Percentiles rank a stretch among this genome's conserved stretches.
Evolutionary conservation across 2,888 invertebrate species (phyloP).

Genomic region (Herminia tarsipennalis): DNA sequence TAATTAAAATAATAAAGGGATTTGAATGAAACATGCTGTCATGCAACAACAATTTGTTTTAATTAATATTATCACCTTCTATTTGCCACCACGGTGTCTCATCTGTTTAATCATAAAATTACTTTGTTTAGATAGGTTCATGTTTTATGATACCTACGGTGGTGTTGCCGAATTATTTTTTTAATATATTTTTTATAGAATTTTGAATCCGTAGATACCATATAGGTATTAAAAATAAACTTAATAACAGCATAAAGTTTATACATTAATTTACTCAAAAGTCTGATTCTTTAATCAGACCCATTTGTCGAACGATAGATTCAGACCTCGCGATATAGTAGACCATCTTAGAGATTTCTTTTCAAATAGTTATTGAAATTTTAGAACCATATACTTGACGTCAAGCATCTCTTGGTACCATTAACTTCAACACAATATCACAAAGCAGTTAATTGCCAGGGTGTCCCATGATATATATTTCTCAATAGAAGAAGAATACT

Average conservation of each 20-base stretch:
- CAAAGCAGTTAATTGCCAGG: no score
- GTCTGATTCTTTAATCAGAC: no score
- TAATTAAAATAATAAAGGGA: conserved; percentile 9
- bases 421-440: no score
- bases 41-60: conserved; percentile 34
- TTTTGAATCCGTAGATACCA: conserved; percentile 21
- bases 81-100: conserved; percentile 78
- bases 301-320: no score
- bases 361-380: no score
- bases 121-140: conserved; percentile 7
- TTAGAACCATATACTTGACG: no score
- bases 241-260: no score
- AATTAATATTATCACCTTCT: conserved; percentile 69
- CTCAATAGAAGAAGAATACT: no score
- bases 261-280: not conserved
- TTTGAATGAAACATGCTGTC: conserved; percentile 42
- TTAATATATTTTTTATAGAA: not conserved
- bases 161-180: not conserved
- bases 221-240: not conserved
- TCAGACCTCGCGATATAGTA: no score
- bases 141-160: conserved; percentile 17
- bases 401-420: no score
- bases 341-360: no score
- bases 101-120: conserved; percentile 66
- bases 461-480: no score